Conservation (phyloP, 1,140 invertebrate species). For the Lanistes nyassanus region DNA sequence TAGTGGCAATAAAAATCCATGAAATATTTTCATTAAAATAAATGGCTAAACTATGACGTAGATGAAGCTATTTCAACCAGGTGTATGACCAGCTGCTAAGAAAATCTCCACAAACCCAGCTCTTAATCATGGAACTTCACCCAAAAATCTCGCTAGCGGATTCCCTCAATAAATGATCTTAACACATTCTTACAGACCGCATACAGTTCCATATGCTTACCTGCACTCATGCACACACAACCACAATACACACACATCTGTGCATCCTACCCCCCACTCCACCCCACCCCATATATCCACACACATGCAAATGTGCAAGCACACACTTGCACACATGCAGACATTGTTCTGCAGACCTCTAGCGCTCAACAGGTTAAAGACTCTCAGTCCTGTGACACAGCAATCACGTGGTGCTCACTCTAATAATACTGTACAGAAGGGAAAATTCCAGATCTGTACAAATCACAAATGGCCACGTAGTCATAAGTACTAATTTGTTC, state of each 20-base stretch:
- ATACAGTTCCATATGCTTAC: neutral
- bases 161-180: neutral
- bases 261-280: too few relatives aligned
- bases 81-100: neutral
- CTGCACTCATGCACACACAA: neutral
- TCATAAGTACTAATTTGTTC: neutral
- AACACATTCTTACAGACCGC: neutral
- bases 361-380: neutral
- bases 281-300: too few relatives aligned
- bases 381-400: neutral
- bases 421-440: slow-evolving; percentile 3
- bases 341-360: neutral
- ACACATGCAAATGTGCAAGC: too few relatives aligned
- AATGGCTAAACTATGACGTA: too few relatives aligned
- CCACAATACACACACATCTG: too few relatives aligned
- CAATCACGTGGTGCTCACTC: neutral
- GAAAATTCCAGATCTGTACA: neutral
- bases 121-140: too few relatives aligned
- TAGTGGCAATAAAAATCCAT: too few relatives aligned
- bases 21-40: too few relatives aligned
- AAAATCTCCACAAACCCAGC: neutral
- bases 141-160: too few relatives aligned
- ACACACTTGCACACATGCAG: neutral
- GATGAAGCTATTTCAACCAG: neutral
- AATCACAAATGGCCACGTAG: neutral